These are phyloP conservation scores for Vulpes ferrilata DNA, from an alignment of 2,113 vertebrate species.

Conservation along the genomic window DNA sequence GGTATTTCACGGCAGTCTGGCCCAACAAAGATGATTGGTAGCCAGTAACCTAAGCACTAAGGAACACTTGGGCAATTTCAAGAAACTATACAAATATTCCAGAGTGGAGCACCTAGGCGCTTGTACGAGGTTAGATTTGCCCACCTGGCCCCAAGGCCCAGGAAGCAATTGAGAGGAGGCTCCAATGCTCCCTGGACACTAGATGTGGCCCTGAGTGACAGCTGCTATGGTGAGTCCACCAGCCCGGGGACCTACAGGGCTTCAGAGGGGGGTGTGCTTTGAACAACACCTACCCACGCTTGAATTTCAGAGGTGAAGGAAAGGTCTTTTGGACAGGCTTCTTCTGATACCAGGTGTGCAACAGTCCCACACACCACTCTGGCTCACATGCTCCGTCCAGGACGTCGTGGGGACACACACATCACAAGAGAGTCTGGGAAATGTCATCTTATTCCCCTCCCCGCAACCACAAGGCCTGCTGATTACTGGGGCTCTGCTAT, in stretches of 20 bases:
- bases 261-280: rapidly evolving
- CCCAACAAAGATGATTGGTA: neutral
- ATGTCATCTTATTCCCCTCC: neutral
- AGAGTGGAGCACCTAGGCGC: neutral
- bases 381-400: neutral
- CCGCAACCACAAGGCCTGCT: rapidly evolving
- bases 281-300: neutral
- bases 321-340: no score
- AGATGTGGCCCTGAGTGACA: rapidly evolving
- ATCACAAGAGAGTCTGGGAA: neutral
- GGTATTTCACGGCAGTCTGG: neutral
- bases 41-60: neutral
- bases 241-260: rapidly evolving
- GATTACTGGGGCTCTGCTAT: neutral
- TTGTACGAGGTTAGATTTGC: neutral
- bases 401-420: rapidly evolving
- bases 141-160: neutral
- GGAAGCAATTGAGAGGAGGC: neutral
- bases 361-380: neutral
- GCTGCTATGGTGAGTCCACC: rapidly evolving
- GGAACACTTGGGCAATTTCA: no score
- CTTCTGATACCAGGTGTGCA: neutral
- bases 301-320: neutral
- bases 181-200: no score
- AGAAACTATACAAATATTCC: neutral